Base-by-base conservation (phyloP, 2,888 invertebrate genomes). In the Conistra vaccinii region DNA sequence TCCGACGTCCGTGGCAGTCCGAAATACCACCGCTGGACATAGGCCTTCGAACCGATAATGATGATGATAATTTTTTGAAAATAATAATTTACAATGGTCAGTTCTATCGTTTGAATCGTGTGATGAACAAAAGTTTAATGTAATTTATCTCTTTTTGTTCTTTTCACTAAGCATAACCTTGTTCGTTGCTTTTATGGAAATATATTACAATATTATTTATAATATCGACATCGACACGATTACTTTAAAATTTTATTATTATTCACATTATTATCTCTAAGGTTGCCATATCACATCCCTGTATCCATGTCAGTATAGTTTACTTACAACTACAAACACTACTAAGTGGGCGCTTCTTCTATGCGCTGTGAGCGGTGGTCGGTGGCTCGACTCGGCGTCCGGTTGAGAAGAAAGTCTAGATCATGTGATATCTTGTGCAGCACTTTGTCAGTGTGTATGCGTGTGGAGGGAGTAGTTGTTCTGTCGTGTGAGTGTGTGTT, bases 361-460 rank as follows among this genome's bases (percentile, higher is more conserved):
- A 94, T 95, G 88, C 93, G 91, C 83, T 95, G 93, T 71, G 91
- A 76, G 73, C 85, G 88, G 75, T 87, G 60, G 48, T 73, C 29
- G 6, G 26, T 14, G 14, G 90, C 88, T 90, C 91, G 65, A 93
- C 92, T 78, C 95, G 95, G 79, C 72, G 96, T 97, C 80, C 98
- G 97, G 93, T 98, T 98, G 78, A 98, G 95, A 86, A 98, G 95
- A 95, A 98, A 98, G 94, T 98, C 98, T 87, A 98, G 95, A 94
- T 98, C 98, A 90, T 98, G 98, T 1, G 98, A 98, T 89, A 98
- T 98, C 91, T 98, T 97, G 94, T 98, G 98, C 69, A 98, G 94
- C 97, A 98, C 98, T 75, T 97, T 97, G 87, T 97, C 97, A 51
- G 95, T 92, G 71, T 95, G 94, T 0, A 94, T 93, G 0, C 29